Evolutionary conservation across 2,113 vertebrate genomes (phyloP), one percentile per base, ranked within the genome.

Genomic region (Lagopus muta): DNA sequence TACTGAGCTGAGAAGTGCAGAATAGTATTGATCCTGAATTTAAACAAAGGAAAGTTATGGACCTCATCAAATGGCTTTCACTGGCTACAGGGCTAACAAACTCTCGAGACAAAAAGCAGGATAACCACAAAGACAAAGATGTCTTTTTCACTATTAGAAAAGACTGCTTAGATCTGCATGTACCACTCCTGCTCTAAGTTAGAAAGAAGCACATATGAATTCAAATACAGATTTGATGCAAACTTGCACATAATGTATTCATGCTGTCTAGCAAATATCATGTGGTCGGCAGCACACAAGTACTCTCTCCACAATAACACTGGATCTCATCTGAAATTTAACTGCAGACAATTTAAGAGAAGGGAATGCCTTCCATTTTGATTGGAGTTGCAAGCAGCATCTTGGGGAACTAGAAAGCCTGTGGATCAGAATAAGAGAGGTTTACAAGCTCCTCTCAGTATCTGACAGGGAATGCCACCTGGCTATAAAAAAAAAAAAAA

Each of bases 311-410:
- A 42, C 54, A 66, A 21, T 20, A 81, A 81, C 61, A 47, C 30
- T 25, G 20, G 47, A 66, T 78, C 40, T 72, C 65, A 69, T 64
- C 21, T 60, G 43, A 69, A 47, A 78, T 72, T 86, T 40, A 91
- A 64, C 21, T 94, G 60, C 47, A 90, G 71, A 75, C 19, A 77
- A 70, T 50, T 83, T 58, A 72, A 90, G 48, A 75, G 61, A 32
- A 92, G 21, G 28, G 32, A 72, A 92, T 69, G 13, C 22, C 86
- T 94, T 88, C 80, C 92, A 96, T 96, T 92, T 93, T 93, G 70
- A 84, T 90, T 88, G 88, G 38, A 52, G 52, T 82, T 78, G 65
- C 65, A 96, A 90, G 80, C 86, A 92, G 89, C 95, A 94, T 95
- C 71, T 96, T 93, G 77, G 76, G 86, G 73, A 93, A 86, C 13